These are phyloP conservation scores for Tachina grossa DNA, from an alignment of 2,888 invertebrate species.

Conservation along the genomic window DNA sequence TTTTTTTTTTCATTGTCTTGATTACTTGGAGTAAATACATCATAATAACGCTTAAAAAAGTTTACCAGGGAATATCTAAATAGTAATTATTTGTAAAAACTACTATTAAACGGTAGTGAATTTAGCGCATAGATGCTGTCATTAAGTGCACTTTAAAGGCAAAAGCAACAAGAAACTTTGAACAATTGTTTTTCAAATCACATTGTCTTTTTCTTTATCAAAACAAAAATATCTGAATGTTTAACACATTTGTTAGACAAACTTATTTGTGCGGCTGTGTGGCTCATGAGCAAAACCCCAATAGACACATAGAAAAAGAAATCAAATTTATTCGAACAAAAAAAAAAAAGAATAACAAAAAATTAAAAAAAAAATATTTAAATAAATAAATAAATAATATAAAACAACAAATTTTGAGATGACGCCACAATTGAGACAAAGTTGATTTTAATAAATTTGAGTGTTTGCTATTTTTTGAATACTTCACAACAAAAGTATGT, in stretches of 20 bases:
- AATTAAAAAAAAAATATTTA: not conserved
- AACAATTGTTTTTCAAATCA: conserved; percentile 8
- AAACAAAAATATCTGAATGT: conserved; percentile 49
- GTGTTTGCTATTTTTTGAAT: conserved; percentile 68
- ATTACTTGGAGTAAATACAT: not conserved
- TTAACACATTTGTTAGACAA: conserved; percentile 41
- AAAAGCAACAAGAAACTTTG: conserved; percentile 64
- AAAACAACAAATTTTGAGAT: conserved; percentile 59
- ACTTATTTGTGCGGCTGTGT: conserved; percentile 26
- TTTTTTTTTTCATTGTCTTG: conserved; percentile 14
- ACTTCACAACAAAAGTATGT: conserved; percentile 48
- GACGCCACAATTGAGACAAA: conserved; percentile 75
- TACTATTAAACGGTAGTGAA: conserved; percentile 78
- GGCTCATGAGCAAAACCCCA: conserved; percentile 47
- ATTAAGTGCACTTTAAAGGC: conserved; percentile 81
- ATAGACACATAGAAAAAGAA: conserved; percentile 30
- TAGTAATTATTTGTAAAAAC: conserved; percentile 50
- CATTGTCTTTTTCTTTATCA: conserved; percentile 31
- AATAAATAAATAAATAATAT: conserved; percentile 38
- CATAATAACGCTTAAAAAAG: conserved; percentile 12
- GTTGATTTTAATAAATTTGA: conserved; percentile 75
- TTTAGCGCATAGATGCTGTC: conserved; percentile 80
- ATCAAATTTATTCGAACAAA: conserved; percentile 42
- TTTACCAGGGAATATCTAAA: not conserved
- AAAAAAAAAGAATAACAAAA: not conserved